These are phyloP conservation scores for Cremastinae sp. DNA, from an alignment of 2,888 invertebrate species.

Conservation along the genomic window DNA sequence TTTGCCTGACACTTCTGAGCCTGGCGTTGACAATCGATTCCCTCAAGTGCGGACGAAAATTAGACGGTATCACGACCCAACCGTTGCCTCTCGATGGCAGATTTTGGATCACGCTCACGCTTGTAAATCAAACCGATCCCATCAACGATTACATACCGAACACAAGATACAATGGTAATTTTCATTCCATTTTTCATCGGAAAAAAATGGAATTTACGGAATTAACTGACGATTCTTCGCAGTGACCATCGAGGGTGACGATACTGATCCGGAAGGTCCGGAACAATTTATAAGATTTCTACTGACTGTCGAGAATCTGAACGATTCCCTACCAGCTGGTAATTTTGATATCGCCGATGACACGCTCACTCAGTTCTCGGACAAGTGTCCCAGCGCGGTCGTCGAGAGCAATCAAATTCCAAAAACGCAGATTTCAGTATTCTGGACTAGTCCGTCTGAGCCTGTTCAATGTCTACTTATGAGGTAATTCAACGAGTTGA, in stretches of 20 bases:
- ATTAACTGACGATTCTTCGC: not conserved
- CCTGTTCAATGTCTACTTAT: constrained; percentile 93
- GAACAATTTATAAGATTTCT: constrained; percentile 91
- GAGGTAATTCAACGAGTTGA: constrained; percentile 82
- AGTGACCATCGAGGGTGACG: constrained; percentile 34
- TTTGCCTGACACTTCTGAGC: constrained; percentile 45
- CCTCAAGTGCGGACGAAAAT: constrained; percentile 70
- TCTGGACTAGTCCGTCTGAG: constrained; percentile 94
- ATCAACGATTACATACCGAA: constrained; percentile 75
- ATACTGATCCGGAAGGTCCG: constrained; percentile 72
- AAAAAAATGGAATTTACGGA: too few species aligned
- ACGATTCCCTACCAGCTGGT: constrained; percentile 78
- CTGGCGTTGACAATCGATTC: constrained; percentile 27
- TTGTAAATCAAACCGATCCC: constrained; percentile 73
- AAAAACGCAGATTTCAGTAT: constrained; percentile 91
- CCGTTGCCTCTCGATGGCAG: constrained; percentile 69
- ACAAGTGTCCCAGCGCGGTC: constrained; percentile 92
- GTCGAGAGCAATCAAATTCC: constrained; percentile 89
- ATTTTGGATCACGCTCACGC: constrained; percentile 68
- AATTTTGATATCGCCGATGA: constrained; percentile 80
- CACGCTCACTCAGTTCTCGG: constrained; percentile 86
- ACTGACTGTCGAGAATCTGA: constrained; percentile 86
- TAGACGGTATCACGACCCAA: constrained; percentile 68
- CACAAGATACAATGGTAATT: constrained; percentile 76
- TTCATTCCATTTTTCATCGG: not conserved